Evolutionary conservation across 2,888 invertebrate genomes (phyloP), one percentile per base, ranked within the genome.

Genomic region (Pristionchus entomophagus): DNA sequence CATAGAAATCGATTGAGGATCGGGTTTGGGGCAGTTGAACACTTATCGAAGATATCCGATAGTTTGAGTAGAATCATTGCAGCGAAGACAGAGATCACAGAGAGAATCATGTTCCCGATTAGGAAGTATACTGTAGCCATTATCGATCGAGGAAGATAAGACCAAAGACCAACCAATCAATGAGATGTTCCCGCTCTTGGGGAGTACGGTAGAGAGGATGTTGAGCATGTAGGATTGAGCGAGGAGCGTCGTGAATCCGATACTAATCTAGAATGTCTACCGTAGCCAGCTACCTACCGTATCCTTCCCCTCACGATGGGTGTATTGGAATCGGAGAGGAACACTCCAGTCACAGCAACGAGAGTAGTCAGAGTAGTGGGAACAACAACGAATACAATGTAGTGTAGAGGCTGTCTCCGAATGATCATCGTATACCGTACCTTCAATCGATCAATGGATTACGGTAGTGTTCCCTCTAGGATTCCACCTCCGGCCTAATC

Each of bases 221-320:
- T 73, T 41, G 73, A 73, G 73, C 73, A 73, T 73, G 41, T 73
- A 73, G 12, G 73, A 73, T n/a, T 73, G 73, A 26, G 73, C 73
- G 26, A 73, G 73, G 0, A 73, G 41, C 26, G 73, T 73, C 8
- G 73, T 73, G 73, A 73, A 73, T 38, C 73, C 73, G n/a, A 73
- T 41, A 10, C 32, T 73, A 41, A 73, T 73, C 73, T 73, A n/a
- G 41, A 41, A n/a, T 41, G 41, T 10, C 22, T 73, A 45, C 73
- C 38, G 32, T 73, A 45, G 4, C 17, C 45, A n/a, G n/a, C n/a
- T n/a, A n/a, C 45, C 6, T 73, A 73, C 69, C 69, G 69, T 69
- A 69, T 22, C 38, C 38, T 14, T 38, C 4, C 12, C 4, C 73
- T 73, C 26, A 73, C 73, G 19, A 45, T 73, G 73, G 73, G 73